Conservation (phyloP, 64 coral and sea anemone genomes). For the Dendronephthya gigantea region DNA sequence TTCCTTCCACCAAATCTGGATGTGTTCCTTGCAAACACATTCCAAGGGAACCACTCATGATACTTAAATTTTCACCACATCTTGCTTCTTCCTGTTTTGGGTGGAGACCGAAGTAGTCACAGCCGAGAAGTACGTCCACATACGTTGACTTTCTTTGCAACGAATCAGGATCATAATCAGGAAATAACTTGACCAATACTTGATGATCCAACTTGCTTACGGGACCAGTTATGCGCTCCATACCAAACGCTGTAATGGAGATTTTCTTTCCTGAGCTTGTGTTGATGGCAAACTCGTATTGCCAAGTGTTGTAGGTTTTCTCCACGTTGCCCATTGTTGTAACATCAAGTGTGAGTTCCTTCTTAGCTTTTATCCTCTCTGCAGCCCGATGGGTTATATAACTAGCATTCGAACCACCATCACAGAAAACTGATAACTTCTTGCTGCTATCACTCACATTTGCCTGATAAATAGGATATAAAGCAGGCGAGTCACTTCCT, state of each 20-base stretch:
- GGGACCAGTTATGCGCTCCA: background rate
- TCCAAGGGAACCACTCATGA: background rate
- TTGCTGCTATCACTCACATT: background rate
- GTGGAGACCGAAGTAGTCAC: background rate
- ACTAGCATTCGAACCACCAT: background rate
- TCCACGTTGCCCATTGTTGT: background rate
- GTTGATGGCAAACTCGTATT: background rate
- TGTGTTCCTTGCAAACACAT: background rate
- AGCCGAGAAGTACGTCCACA: background rate
- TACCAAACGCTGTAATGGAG: background rate
- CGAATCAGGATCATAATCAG: background rate
- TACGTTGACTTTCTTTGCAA: background rate
- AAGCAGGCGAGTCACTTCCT: background rate
- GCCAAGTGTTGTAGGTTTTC: background rate
- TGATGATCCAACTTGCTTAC: background rate
- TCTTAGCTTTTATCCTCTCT: background rate
- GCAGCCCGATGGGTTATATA: background rate
- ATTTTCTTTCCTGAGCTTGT: background rate
- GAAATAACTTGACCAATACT: background rate
- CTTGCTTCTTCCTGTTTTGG: conserved; percentile 3
- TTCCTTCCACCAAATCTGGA: background rate
- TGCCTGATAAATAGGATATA: background rate
- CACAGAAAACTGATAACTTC: background rate
- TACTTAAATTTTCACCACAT: background rate
- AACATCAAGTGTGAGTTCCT: background rate